Conservation (phyloP, 2,797 vertebrate species). For the Galaxias olidus region DNA sequence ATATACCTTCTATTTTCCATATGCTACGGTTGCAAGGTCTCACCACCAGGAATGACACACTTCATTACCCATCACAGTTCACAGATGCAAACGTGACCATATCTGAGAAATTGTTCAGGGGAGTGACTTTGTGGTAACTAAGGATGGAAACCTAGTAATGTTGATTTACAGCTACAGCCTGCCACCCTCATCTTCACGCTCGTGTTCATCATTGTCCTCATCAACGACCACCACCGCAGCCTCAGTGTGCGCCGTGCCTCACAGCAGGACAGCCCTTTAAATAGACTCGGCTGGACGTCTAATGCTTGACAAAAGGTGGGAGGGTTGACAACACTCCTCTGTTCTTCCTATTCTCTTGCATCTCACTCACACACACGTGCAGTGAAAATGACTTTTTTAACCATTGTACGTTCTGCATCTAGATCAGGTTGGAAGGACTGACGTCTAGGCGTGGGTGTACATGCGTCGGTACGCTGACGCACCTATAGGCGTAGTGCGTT, state of each 20-base stretch:
- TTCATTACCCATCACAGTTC: no score
- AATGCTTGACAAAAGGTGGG: slow-evolving; percentile 57
- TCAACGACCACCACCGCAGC: no score
- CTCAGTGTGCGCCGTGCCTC: slow-evolving; percentile 40
- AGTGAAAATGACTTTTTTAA: background rate
- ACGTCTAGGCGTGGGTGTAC: slow-evolving; percentile 20
- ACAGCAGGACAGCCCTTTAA: slow-evolving; percentile 54
- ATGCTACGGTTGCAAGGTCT: no score
- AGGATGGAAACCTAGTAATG: no score
- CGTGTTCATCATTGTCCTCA: no score
- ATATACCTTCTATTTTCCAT: no score
- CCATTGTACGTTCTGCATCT: slow-evolving; percentile 36
- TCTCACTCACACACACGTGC: slow-evolving; percentile 25
- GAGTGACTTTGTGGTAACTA: no score
- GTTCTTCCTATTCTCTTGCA: slow-evolving; percentile 45
- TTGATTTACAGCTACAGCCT: slow-evolving; percentile 48
- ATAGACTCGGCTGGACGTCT: slow-evolving; percentile 73
- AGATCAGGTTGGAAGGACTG: slow-evolving; percentile 33
- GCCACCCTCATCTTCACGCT: no score
- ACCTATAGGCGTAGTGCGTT: background rate
- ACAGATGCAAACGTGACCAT: no score
- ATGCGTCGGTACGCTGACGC: slow-evolving; percentile 18
- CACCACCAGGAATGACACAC: no score
- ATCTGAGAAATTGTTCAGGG: no score
- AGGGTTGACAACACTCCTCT: slow-evolving; percentile 60